phyloP scores from a whole-genome alignment of 92 coral and sea anemone genomes.

The Palythoa caribaeorum region DNA sequence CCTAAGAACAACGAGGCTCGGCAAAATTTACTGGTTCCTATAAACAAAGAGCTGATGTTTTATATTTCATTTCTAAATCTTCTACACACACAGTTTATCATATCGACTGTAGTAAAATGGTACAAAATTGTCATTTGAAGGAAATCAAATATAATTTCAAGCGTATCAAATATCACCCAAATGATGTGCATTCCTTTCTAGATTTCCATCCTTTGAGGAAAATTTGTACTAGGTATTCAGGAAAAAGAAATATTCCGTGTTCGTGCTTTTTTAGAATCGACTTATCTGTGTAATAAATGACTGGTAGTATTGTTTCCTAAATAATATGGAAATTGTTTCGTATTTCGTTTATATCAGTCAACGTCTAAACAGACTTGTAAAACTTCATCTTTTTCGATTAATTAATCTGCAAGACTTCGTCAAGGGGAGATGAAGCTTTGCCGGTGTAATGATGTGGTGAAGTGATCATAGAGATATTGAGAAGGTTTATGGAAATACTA shows the following conservation, averaged over 20 bases:
- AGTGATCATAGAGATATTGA: neutral
- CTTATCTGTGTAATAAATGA: neutral
- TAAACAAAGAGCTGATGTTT: no score
- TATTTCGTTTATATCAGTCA: neutral
- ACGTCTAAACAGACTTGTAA: neutral
- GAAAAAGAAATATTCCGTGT: neutral
- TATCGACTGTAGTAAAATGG: neutral
- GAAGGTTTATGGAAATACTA: neutral
- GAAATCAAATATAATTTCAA: neutral
- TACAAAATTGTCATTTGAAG: neutral
- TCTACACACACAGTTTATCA: neutral
- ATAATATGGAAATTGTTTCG: neutral
- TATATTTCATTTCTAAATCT: no score
- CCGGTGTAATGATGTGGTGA: neutral
- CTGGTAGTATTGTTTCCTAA: conserved; percentile 7
- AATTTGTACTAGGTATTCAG: conserved; percentile 11
- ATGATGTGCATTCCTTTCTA: conserved; percentile 3
- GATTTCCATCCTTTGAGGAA: neutral
- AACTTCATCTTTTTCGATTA: neutral
- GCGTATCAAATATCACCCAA: conserved; percentile 24
- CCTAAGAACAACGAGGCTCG: no score
- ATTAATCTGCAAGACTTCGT: neutral
- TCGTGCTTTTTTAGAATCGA: neutral
- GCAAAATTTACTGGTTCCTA: no score
- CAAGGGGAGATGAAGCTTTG: neutral